Evolutionary conservation across 2,888 invertebrate species (phyloP), one percentile per base, ranked within the genome.

Genomic region (Willowsia nigromaculata): DNA sequence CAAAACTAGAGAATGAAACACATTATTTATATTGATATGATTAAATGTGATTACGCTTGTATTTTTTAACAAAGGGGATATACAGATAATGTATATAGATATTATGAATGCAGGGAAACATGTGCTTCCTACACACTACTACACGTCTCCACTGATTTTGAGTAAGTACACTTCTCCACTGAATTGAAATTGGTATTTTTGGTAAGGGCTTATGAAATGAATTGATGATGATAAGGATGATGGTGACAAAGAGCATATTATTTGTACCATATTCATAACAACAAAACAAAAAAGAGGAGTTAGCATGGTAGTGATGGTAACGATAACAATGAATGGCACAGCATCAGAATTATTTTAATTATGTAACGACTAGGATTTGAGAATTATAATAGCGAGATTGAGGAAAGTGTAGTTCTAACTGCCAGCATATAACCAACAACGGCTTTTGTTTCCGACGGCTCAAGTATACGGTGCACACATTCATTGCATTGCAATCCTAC

Each of bases 231-330:
- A 50, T 50, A 50, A 43, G 4, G 25, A 25, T 7, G 47, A 27
- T 76, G 76, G 76, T 76, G 76, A 76, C 76, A 76, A 30, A 76
- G 50, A 30, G 27, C 76, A n/a, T 76, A 76, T 50, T 50, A 76
- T 71, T 71, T 40, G 40, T 71, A 25, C 15, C 13, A 71, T 11
- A 1, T 9, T 43, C 50, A 30, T n/a, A 25, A 76, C n/a, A 76
- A 71, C 6, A 71, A 43, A 1, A 1, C 2, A 76, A 27, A 47
- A 76, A 30, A 18, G 15, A 27, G 3, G 1, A 71, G 15, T 30
- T 33, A n/a, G 33, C 15, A 1, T 22, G 40, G 37, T 4, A 6
- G 37, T 9, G 27, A 11, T 27, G 59, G 59, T 13, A 59, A 59
- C 11, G 27, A 71, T 40, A 71, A 71, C 71, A 71, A 71, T 71